These are phyloP conservation scores for Drosophila lacicola DNA, from an alignment of 2,888 invertebrate genomes.

Conservation along the genomic window DNA sequence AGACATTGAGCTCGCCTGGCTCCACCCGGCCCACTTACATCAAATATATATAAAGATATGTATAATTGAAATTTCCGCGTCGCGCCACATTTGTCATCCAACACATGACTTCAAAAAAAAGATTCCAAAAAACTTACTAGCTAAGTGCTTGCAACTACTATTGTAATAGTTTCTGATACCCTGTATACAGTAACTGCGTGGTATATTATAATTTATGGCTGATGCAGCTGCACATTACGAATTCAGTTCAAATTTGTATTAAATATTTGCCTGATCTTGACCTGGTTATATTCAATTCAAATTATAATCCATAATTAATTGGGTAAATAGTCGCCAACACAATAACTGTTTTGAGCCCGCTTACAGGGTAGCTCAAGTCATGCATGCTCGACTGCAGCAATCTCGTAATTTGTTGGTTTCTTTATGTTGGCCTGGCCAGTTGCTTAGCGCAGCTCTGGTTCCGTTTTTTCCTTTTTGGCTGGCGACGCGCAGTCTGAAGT, in stretches of 20 bases:
- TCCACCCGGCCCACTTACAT: not conserved
- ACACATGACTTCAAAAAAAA: slow-evolving; percentile 22
- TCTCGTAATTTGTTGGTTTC: not conserved
- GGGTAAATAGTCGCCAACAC: no score
- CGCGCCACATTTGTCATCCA: slow-evolving; percentile 44
- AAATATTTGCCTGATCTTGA: no score
- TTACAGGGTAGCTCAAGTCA: not conserved
- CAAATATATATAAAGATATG: slow-evolving; percentile 3
- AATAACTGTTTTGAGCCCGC: not conserved
- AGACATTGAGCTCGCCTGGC: slow-evolving; percentile 14
- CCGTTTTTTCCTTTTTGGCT: slow-evolving; percentile 6
- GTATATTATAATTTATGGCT: no score
- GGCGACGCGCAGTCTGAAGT: slow-evolving; percentile 67
- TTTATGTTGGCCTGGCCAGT: slow-evolving; percentile 5
- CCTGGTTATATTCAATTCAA: no score
- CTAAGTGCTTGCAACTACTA: slow-evolving; percentile 18
- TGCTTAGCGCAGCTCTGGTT: not conserved
- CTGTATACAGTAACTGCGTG: not conserved
- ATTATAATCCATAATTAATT: no score
- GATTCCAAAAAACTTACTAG: not conserved
- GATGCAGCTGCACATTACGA: no score
- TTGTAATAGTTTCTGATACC: not conserved
- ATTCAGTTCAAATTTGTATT: no score
- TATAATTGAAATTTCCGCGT: slow-evolving; percentile 51
- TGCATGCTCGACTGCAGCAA: not conserved